phyloP scores from a whole-genome alignment of 2,888 invertebrate species.

The Pristionchus fissidentatus region DNA sequence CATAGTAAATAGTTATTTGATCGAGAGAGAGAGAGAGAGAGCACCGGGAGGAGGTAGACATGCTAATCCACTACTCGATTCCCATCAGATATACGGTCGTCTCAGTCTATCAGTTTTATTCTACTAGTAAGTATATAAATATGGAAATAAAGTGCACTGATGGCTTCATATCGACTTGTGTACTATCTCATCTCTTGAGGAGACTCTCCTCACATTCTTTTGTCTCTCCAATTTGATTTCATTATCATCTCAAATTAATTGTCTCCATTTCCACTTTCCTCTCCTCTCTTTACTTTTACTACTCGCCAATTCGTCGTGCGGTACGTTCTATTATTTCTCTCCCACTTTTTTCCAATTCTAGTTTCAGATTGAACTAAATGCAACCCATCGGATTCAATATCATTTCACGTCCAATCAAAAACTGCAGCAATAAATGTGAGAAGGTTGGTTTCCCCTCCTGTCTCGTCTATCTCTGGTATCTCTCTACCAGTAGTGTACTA shows the following conservation, averaged over 20 bases:
- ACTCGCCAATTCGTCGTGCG: neutral
- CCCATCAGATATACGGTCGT: constrained; percentile 14
- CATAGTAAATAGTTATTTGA: neutral
- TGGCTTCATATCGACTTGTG: neutral
- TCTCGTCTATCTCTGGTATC: neutral
- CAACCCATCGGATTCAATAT: constrained; percentile 29
- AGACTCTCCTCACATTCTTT: neutral
- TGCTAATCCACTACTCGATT: constrained; percentile 26
- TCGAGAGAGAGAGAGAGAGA: constrained; percentile 20
- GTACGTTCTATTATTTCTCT: neutral
- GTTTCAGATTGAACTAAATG: constrained; percentile 3
- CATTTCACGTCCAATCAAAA: constrained; percentile 27
- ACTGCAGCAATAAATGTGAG: constrained; percentile 46
- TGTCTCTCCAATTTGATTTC: neutral
- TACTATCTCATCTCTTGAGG: neutral
- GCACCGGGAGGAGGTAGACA: neutral
- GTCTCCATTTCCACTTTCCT: neutral
- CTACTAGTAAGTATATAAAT: neutral
- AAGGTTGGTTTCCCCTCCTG: constrained; percentile 13
- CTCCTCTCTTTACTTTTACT: constrained; percentile 8
- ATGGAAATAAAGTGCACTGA: neutral
- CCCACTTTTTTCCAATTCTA: neutral
- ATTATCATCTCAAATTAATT: constrained; percentile 3
- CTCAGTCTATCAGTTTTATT: neutral
- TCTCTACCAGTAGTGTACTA: too few relatives aligned